phyloP scores from a whole-genome alignment of 2,888 invertebrate species.

The Erebia palarica region DNA sequence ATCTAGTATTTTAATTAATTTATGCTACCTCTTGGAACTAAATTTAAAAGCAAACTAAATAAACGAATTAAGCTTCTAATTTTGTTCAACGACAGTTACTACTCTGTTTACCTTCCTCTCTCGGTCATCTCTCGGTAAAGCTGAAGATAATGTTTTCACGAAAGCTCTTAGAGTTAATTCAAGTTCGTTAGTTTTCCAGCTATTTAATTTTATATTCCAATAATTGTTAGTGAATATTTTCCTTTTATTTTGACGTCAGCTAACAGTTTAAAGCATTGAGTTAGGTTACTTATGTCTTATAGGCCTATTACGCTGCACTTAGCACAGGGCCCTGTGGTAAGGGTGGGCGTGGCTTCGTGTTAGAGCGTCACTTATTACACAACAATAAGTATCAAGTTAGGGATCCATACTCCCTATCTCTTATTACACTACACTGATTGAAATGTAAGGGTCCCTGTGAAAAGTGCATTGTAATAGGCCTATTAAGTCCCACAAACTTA shows the following conservation, averaged over 20 bases:
- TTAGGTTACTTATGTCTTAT: too few relatives aligned
- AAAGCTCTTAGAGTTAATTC: not conserved
- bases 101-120: not conserved
- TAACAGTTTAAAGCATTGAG: too few relatives aligned
- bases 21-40: not conserved
- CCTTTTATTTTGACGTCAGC: too few relatives aligned
- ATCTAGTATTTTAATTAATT: not conserved
- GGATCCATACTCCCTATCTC: too few relatives aligned
- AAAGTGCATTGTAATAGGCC: too few relatives aligned
- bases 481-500: too few relatives aligned
- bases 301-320: fast-evolving
- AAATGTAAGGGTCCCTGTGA: too few relatives aligned
- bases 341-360: too few relatives aligned
- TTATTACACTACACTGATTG: too few relatives aligned
- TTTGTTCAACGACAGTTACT: not conserved
- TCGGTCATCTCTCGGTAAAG: not conserved
- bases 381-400: too few relatives aligned
- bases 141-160: not conserved
- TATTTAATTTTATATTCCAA: not conserved
- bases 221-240: not conserved
- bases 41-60: slow-evolving; percentile 1
- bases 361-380: too few relatives aligned
- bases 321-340: too few relatives aligned
- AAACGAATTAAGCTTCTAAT: not conserved
- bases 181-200: not conserved